Percentiles rank a stretch among this genome's conserved stretches.
Evolutionary conservation across 2,113 vertebrate genomes (phyloP).

Genomic region (Sardina pilchardus): DNA sequence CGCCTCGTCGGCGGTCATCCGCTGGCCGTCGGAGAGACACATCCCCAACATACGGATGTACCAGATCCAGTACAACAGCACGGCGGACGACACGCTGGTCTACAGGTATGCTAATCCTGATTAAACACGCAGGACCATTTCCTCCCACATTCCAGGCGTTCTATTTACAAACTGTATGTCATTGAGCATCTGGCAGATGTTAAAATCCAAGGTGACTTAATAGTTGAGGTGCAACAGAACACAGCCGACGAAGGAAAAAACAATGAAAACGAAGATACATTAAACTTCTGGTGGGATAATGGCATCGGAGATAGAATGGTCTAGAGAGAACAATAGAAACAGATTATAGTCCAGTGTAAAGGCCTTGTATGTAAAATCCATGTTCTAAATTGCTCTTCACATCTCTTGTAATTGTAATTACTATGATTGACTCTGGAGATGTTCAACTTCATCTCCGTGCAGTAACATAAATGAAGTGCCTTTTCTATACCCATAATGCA

Average conservation of each 20-base stretch:
- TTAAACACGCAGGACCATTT: not conserved
- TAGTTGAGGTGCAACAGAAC: not conserved
- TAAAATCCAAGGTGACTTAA: not conserved
- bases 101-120: constrained; percentile 77
- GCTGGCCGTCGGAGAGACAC: constrained; percentile 85
- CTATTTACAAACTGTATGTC: not conserved
- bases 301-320: too few relatives aligned
- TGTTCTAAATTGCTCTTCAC: not conserved
- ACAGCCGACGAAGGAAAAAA: not conserved
- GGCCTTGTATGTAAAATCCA: not conserved
- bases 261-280: not conserved
- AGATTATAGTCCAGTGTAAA: not conserved
- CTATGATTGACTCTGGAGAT: not conserved
- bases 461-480: not conserved
- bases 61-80: constrained; percentile 95
- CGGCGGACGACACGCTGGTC: constrained; percentile 86
- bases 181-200: not conserved
- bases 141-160: not conserved
- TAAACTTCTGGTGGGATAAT: too few relatives aligned
- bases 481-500: not conserved
- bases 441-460: not conserved
- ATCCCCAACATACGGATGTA: constrained; percentile 91
- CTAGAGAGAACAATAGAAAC: not conserved
- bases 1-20: constrained; percentile 83
- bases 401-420: not conserved